These are phyloP conservation scores for Parelbella ahira DNA, from an alignment of 2,888 invertebrate genomes.

Conservation along the genomic window DNA sequence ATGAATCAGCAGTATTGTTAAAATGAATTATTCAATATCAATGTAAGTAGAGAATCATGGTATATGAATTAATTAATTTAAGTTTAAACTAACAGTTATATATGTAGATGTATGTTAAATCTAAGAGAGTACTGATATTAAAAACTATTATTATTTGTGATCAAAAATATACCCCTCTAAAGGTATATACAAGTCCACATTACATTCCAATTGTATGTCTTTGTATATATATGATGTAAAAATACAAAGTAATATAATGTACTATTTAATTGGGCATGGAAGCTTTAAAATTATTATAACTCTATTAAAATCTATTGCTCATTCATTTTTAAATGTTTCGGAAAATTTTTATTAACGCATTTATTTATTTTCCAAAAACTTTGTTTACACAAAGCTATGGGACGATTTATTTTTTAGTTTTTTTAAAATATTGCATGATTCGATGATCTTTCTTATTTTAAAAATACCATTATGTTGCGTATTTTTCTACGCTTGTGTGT, in stretches of 20 bases:
- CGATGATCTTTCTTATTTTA: too few relatives aligned
- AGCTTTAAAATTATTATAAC: slow-evolving; percentile 71
- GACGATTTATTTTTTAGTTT: slow-evolving; percentile 4
- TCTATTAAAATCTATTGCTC: slow-evolving; percentile 72
- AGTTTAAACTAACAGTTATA: slow-evolving; percentile 29
- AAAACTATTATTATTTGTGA: slow-evolving; percentile 50
- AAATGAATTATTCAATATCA: slow-evolving; percentile 57
- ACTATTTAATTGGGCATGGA: slow-evolving; percentile 55
- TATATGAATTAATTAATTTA: slow-evolving; percentile 18
- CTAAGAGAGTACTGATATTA: slow-evolving; percentile 74
- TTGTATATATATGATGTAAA: slow-evolving; percentile 59
- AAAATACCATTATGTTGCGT: too few relatives aligned
- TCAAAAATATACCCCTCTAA: slow-evolving; percentile 55
- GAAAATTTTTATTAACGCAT: slow-evolving; percentile 46
- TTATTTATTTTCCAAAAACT: slow-evolving; percentile 43
- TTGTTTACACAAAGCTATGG: not conserved
- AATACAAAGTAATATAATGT: too few relatives aligned
- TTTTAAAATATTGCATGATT: too few relatives aligned
- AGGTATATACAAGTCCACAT: slow-evolving; percentile 67
- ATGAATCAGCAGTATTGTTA: slow-evolving; percentile 59
- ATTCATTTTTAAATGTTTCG: slow-evolving; percentile 48
- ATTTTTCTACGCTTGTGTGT: too few relatives aligned
- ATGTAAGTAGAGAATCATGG: slow-evolving; percentile 47
- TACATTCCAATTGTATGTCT: slow-evolving; percentile 74
- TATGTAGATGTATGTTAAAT: slow-evolving; percentile 34